Percentiles rank a stretch among this genome's conserved stretches.
Conservation (phyloP, 2,113 vertebrate species). For the Lagopus muta region DNA sequence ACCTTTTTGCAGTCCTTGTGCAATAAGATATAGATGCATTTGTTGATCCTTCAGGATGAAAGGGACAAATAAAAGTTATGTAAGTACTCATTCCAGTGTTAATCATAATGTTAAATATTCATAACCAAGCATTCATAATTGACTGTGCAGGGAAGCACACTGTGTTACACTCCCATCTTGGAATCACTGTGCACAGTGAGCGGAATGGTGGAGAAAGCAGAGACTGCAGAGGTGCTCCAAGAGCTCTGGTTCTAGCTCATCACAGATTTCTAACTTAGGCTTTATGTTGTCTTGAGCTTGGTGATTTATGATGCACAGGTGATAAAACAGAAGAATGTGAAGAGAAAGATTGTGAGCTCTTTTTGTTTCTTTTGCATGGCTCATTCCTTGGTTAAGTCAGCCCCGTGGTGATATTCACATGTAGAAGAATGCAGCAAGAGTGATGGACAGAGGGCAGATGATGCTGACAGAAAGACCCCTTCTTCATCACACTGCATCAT, state of each 20-base stretch:
- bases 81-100: neutral
- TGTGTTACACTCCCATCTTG: neutral
- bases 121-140: slow-evolving; percentile 1
- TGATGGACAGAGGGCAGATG: slow-evolving; percentile 43
- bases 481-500: neutral
- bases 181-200: neutral
- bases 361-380: neutral
- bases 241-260: neutral
- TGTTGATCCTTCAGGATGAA: neutral
- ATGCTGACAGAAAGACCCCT: slow-evolving; percentile 5
- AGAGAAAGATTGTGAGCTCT: neutral
- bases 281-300: slow-evolving; percentile 53
- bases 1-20: neutral
- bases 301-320: slow-evolving; percentile 62
- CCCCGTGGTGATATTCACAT: slow-evolving; percentile 41
- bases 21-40: neutral
- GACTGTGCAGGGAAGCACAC: neutral
- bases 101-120: slow-evolving; percentile 22
- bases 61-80: slow-evolving; percentile 14
- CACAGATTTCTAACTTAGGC: slow-evolving; percentile 41
- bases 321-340: slow-evolving; percentile 56
- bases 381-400: slow-evolving; percentile 53
- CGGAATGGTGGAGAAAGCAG: slow-evolving; percentile 16
- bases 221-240: neutral
- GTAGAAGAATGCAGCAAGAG: slow-evolving; percentile 56